phyloP scores from a whole-genome alignment of 2,888 invertebrate species.

The Phragmatobia fuliginosa region DNA sequence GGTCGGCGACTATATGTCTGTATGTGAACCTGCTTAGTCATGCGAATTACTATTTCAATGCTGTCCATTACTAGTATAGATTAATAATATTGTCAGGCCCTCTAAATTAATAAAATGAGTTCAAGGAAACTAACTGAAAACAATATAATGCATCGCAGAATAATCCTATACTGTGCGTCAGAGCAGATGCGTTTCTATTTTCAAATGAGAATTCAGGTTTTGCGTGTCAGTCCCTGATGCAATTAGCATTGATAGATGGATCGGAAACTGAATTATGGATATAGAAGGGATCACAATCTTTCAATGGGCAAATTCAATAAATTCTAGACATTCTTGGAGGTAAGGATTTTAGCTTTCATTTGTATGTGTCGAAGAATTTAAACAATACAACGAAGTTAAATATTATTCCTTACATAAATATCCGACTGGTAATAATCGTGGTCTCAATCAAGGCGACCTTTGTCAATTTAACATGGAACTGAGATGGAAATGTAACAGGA shows the following conservation, averaged over 20 bases:
- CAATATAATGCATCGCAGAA: not conserved
- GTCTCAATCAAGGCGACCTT: not conserved
- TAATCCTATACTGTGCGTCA: slow-evolving; percentile 7
- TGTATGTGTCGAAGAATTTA: not conserved
- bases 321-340: not conserved
- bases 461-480: not conserved
- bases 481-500: not conserved
- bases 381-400: not conserved
- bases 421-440: not conserved
- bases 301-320: not conserved
- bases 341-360: not conserved
- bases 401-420: not conserved
- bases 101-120: slow-evolving; percentile 8
- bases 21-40: too few relatives aligned
- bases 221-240: not conserved
- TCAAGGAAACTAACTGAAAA: not conserved
- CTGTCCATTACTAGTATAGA: too few relatives aligned
- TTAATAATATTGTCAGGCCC: not conserved
- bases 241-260: not conserved
- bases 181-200: slow-evolving; percentile 13
- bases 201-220: slow-evolving; percentile 5
- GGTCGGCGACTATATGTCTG: too few relatives aligned
- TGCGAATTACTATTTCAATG: too few relatives aligned
- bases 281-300: not conserved
- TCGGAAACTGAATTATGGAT: not conserved